Base-by-base conservation (phyloP, 2,113 vertebrate species). In the Archilochus colubris region DNA sequence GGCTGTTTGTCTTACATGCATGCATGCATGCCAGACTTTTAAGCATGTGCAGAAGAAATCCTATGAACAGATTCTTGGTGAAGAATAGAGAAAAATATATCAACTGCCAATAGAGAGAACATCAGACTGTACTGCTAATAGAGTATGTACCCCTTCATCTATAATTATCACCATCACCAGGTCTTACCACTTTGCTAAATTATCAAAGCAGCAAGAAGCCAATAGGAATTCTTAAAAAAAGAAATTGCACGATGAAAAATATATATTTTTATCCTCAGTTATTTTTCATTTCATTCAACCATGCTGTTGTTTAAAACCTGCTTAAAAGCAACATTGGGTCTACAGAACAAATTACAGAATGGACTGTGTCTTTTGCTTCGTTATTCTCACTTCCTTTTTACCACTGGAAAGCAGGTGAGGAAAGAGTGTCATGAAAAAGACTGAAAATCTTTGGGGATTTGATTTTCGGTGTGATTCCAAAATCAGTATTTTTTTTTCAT, bases 261-360 rank as follows among this genome's bases (percentile, higher is more conserved):
- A 63, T 38, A 3, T 2, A 12, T 48, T 90, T 85, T 79, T 68
- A 57, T 64, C 20, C 2, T 30, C 22, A 62, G 28, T 7, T 50
- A n/a, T 61, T 91, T 92, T 76, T 23, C 4, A 64, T 76, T 82
- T 76, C 25, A 55, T 72, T 70, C 0, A 59, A 84, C 75, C n/a
- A 36, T n/a, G 2, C 4, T 7, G 25, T 80, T 72, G 82, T 85
- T 76, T n/a, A 79, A 40, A 4, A 68, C 2, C 5, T 59, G 5
- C 9, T 88, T 79, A 36, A 82, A 91, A 89, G 63, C 4, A 82
- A 76, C 55, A 48, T 23, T 61, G 58, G 7, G 6, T 33, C 82
- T 92, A 80, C 36, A 86, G 46, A 92, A 86, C 5, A 73, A 69
- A 90, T 50, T 76, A 44, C 18, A 55, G 33, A 43, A 89, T 14